Percentiles rank a stretch among this genome's conserved stretches.
Conservation (phyloP, 2,797 vertebrate species). For the Sphenodon punctatus region DNA sequence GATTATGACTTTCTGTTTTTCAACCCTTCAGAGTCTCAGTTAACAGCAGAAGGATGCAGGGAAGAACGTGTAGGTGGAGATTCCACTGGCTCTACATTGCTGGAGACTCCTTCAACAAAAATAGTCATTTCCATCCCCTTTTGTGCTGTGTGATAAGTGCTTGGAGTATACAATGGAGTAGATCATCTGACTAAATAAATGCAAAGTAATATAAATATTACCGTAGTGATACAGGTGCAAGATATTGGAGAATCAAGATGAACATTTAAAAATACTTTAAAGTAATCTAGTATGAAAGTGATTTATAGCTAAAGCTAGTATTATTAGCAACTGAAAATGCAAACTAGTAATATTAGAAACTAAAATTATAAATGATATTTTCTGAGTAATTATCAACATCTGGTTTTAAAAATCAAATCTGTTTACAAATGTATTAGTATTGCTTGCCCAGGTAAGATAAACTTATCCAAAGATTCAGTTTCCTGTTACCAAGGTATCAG, state of each 20-base stretch:
- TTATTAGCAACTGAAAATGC: no score
- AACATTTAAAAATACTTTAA: constrained; percentile 37
- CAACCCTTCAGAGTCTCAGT: background rate
- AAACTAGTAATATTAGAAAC: no score
- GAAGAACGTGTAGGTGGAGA: background rate
- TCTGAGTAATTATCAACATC: constrained; percentile 29
- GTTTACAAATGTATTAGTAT: background rate
- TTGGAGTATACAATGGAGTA: background rate
- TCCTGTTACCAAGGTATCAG: background rate
- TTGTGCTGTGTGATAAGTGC: constrained; percentile 1
- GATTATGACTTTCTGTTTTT: background rate
- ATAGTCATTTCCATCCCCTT: constrained; percentile 18
- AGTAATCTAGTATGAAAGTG: constrained; percentile 16
- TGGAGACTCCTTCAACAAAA: background rate
- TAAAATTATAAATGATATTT: constrained; percentile 56
- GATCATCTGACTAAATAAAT: background rate
- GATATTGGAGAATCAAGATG: background rate
- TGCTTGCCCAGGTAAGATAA: background rate
- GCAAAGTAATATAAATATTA: background rate
- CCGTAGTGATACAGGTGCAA: background rate
- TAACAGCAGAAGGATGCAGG: background rate
- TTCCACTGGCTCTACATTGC: background rate
- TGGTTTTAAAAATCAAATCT: constrained; percentile 24
- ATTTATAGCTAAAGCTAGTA: constrained; percentile 22
- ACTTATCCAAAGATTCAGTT: background rate